A percentile compares a stretch with the other conserved stretches of the same genome.
Conservation (phyloP, 2,888 invertebrate species). For the Pseudococcus jackbeardsleyi region DNA sequence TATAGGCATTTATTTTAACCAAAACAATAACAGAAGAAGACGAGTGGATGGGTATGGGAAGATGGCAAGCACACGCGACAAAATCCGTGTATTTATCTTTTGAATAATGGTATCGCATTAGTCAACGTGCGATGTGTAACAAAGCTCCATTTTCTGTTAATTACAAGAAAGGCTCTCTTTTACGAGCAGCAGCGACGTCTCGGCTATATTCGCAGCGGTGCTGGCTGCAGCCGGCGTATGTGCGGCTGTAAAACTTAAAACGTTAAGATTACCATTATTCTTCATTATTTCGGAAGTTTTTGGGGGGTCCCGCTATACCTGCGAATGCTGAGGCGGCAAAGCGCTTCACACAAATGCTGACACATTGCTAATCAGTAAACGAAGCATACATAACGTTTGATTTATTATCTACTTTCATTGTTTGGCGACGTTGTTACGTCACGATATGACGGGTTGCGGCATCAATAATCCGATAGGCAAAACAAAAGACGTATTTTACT, state of each 20-base stretch:
- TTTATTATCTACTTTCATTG: slow-evolving; percentile 60
- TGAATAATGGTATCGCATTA: slow-evolving; percentile 51
- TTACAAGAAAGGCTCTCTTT: slow-evolving; percentile 49
- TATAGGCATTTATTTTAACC: slow-evolving; percentile 39
- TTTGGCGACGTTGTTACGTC: slow-evolving; percentile 36
- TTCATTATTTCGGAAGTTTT: slow-evolving; percentile 52
- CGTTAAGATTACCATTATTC: slow-evolving; percentile 55
- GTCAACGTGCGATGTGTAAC: slow-evolving; percentile 43
- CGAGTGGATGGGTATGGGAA: not conserved
- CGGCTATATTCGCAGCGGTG: not conserved
- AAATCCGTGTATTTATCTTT: slow-evolving; percentile 53
- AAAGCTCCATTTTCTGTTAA: slow-evolving; percentile 53
- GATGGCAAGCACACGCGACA: slow-evolving; percentile 31
- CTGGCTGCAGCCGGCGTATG: not conserved
- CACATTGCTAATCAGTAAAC: slow-evolving; percentile 60
- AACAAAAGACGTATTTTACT: slow-evolving; percentile 46
- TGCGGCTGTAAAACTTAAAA: slow-evolving; percentile 29
- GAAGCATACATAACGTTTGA: slow-evolving; percentile 58
- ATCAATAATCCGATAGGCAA: slow-evolving; percentile 41
- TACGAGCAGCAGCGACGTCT: slow-evolving; percentile 27
- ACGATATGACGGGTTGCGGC: not conserved
- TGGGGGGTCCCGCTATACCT: slow-evolving; percentile 25
- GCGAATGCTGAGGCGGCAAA: slow-evolving; percentile 18
- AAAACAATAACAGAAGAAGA: not conserved
- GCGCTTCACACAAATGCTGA: slow-evolving; percentile 46